Evolutionary conservation across 2,797 vertebrate genomes (phyloP).

Genomic region (Lacerta bilineata): DNA sequence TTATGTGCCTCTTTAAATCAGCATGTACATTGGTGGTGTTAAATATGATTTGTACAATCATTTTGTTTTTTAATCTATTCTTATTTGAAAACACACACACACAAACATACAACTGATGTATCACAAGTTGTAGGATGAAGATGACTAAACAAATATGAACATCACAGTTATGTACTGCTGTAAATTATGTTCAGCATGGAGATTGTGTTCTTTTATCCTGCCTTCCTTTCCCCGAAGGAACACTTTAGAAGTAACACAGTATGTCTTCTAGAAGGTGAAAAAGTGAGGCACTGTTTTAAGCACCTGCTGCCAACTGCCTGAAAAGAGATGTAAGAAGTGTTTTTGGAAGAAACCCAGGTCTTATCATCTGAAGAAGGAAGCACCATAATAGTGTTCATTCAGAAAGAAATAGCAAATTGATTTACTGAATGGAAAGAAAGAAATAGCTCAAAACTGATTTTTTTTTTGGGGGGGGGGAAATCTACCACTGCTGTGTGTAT

Average conservation of each 20-base stretch:
- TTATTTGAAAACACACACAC: neutral
- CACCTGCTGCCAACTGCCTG: neutral
- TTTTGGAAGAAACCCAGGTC: slow-evolving; percentile 20
- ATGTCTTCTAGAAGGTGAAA: slow-evolving; percentile 34
- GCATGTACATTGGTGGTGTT: neutral
- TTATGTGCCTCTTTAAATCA: neutral
- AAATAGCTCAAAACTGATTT: slow-evolving; percentile 16
- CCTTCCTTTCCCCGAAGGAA: neutral
- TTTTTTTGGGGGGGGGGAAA: neutral
- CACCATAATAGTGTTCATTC: neutral
- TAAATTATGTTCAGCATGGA: neutral
- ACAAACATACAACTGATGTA: neutral
- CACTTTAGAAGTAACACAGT: slow-evolving; percentile 10
- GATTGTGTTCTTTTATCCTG: neutral
- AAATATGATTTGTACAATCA: neutral
- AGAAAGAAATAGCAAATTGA: slow-evolving; percentile 29
- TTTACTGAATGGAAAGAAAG: slow-evolving; percentile 30
- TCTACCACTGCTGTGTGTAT: accelerated
- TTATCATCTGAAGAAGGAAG: neutral
- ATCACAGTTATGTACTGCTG: neutral
- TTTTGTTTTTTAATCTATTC: slow-evolving; percentile 6
- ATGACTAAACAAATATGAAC: slow-evolving; percentile 29
- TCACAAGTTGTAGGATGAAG: neutral
- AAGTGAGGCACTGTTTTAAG: neutral
- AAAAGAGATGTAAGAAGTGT: slow-evolving; percentile 10